These are phyloP conservation scores for Condylura cristata DNA, from an alignment of 2,113 vertebrate species.

Conservation along the genomic window DNA sequence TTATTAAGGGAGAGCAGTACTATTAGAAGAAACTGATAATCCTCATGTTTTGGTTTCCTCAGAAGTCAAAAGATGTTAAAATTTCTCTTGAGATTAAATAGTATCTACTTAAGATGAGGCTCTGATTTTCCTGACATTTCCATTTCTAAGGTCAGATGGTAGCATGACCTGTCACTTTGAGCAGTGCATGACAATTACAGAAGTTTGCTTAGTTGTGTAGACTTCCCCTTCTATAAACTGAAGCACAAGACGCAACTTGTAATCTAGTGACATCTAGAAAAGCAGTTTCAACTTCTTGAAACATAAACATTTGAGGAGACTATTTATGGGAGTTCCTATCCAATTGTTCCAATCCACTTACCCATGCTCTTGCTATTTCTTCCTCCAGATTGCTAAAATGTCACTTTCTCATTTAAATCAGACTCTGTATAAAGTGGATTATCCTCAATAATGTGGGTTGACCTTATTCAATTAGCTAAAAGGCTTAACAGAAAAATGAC, in stretches of 20 bases:
- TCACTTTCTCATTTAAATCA: not conserved
- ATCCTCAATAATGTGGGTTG: not conserved
- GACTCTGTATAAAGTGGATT: not conserved
- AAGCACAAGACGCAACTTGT: not conserved
- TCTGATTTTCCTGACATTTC: not conserved
- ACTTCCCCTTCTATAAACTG: not conserved
- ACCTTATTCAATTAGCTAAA: not conserved
- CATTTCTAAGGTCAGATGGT: not conserved
- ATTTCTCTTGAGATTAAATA: not conserved
- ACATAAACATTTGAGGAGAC: not conserved
- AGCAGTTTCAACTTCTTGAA: not conserved
- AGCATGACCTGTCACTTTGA: not conserved
- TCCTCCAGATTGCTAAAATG: not conserved
- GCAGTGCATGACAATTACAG: not conserved
- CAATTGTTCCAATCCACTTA: not conserved
- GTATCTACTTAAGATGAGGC: not conserved
- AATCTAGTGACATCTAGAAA: not conserved
- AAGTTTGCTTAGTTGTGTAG: not conserved
- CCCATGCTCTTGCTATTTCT: not conserved
- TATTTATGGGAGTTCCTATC: not conserved
- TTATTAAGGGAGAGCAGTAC: slow-evolving; percentile 27
- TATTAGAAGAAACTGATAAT: not conserved
- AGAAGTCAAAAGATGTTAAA: not conserved
- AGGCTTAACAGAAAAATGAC: not conserved
- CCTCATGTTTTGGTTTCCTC: not conserved